phyloP scores from a whole-genome alignment of 1,140 invertebrate genomes.

The Sweltsa coloradensis region DNA sequence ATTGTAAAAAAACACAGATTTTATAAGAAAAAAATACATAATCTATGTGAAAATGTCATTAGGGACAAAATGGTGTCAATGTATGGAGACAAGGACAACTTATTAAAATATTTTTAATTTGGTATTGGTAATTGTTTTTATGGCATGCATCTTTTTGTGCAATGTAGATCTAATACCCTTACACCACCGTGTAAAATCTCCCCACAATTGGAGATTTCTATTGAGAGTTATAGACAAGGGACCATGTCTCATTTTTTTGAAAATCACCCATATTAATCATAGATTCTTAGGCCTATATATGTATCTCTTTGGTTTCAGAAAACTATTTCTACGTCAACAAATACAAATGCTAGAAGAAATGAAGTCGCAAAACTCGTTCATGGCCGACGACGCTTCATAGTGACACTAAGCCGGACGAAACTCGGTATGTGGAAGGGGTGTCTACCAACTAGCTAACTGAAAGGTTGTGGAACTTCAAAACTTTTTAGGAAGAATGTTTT shows the following conservation, averaged over 20 bases:
- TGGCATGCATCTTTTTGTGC: not conserved
- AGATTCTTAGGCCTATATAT: not conserved
- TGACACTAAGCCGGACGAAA: not conserved
- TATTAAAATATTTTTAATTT: too few relatives aligned
- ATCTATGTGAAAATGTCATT: too few relatives aligned
- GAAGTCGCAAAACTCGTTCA: slow-evolving; percentile 86
- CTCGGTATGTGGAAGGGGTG: not conserved
- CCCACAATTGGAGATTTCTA: not conserved
- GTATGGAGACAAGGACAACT: too few relatives aligned
- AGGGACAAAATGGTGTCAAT: too few relatives aligned
- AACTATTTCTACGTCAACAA: slow-evolving; percentile 83
- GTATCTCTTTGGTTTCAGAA: slow-evolving; percentile 41
- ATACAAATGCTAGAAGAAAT: slow-evolving; percentile 78
- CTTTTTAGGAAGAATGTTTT: slow-evolving; percentile 11
- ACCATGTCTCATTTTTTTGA: not conserved
- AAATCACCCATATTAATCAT: not conserved
- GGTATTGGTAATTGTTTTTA: too few relatives aligned
- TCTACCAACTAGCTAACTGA: not conserved
- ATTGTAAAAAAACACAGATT: too few relatives aligned
- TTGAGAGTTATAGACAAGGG: not conserved
- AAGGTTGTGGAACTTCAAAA: slow-evolving; percentile 2
- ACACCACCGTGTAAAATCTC: not conserved
- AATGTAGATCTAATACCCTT: not conserved
- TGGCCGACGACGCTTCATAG: slow-evolving; percentile 59
- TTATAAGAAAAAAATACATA: too few relatives aligned